Conservation (phyloP, 2,888 invertebrate species). For the Sarcophaga rosellei region DNA sequence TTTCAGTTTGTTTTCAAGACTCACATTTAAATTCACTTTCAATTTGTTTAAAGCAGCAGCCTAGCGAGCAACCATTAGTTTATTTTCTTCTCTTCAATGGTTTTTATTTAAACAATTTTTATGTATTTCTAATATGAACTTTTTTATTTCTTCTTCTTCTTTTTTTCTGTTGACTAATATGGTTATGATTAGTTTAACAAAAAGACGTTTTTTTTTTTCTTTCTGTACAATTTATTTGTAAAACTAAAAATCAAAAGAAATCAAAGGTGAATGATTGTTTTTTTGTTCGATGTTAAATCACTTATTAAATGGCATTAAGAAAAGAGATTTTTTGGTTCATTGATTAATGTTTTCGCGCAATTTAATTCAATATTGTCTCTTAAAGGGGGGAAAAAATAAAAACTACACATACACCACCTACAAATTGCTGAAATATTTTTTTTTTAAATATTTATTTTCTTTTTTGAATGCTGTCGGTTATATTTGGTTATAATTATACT, state of each 20-base stretch:
- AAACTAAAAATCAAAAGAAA: slow-evolving; percentile 12
- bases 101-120: background rate
- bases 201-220: slow-evolving; percentile 34
- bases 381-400: background rate
- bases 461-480: background rate
- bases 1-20: background rate
- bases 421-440: slow-evolving; percentile 1
- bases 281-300: slow-evolving; percentile 8
- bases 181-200: slow-evolving; percentile 65
- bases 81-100: background rate
- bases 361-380: slow-evolving; percentile 5
- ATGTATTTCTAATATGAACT: background rate
- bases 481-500: too few relatives aligned
- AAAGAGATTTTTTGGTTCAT: slow-evolving; percentile 33
- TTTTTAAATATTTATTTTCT: background rate
- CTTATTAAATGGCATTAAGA: slow-evolving; percentile 35
- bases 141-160: slow-evolving; percentile 20
- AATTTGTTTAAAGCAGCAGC: slow-evolving; percentile 46
- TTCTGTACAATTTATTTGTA: background rate
- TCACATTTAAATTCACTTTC: slow-evolving; percentile 63
- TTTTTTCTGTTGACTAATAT: slow-evolving; percentile 47
- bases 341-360: slow-evolving; percentile 18
- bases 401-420: background rate
- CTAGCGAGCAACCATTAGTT: slow-evolving; percentile 36
- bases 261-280: slow-evolving; percentile 5